phyloP scores from a whole-genome alignment of 2,888 invertebrate genomes.

The Norana najaformis region DNA sequence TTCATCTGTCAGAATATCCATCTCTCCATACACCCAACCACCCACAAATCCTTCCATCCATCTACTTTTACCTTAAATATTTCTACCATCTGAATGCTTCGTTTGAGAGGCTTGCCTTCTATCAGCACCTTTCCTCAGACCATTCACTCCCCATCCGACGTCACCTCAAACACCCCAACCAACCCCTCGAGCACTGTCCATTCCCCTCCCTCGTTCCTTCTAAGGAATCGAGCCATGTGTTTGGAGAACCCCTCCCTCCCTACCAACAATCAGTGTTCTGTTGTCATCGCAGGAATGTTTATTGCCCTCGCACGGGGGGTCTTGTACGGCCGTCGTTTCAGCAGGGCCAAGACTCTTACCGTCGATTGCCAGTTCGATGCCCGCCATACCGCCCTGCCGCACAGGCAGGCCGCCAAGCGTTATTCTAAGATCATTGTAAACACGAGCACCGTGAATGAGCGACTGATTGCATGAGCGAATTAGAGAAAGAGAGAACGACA shows the following conservation, averaged over 20 bases:
- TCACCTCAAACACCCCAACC: not conserved
- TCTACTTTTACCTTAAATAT: not conserved
- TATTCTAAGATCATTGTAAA: not conserved
- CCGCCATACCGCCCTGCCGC: not conserved
- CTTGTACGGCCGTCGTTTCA: not conserved
- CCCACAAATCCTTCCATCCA: not conserved
- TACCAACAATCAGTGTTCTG: constrained; percentile 2
- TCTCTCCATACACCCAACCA: no score
- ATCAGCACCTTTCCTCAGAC: not conserved
- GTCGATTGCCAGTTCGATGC: not conserved
- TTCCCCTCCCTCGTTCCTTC: not conserved
- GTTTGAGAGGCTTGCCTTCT: not conserved
- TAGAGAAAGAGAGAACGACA: not conserved
- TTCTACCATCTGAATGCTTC: not conserved
- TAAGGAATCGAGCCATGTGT: not conserved
- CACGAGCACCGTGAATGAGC: not conserved
- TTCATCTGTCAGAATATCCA: not conserved
- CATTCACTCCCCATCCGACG: not conserved
- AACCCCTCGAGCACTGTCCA: not conserved
- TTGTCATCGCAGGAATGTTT: not conserved
- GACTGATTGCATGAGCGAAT: not conserved
- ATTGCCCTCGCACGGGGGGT: not conserved
- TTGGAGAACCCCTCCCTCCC: not conserved
- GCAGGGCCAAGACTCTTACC: not conserved
- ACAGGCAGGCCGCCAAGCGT: not conserved